Evolutionary conservation across 2,113 vertebrate genomes (phyloP), one percentile per base, ranked within the genome.

Genomic region (Athene noctua): DNA sequence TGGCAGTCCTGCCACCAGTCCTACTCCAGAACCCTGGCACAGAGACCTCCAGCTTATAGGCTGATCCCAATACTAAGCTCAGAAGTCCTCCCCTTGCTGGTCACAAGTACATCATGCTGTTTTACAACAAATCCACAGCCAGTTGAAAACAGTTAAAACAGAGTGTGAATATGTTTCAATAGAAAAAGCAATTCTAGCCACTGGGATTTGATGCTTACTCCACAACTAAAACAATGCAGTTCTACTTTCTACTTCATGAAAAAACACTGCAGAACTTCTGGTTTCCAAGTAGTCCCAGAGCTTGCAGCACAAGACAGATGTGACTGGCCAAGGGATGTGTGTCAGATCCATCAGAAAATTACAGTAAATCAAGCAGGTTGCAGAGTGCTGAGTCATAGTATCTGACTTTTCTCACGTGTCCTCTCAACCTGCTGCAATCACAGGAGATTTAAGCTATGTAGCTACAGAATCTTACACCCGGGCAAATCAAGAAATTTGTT

Each of bases 341-440:
- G 0, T 18, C 54, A 52, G 29, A 65, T 32, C 30, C 59, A 40
- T 5, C 78, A 84, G 68, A 5, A 78, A 40, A 46, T 49, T 32
- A 55, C 29, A 77, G 58, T 4, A 74, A 71, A 71, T 19, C 32
- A 72, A 23, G 42, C 25, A 65, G 65, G 32, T 49, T 78, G 54
- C 9, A 67, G n/a, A 3, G 25, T 19, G 4, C 2, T 0, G 8
- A 55, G 9, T 19, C 68, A 65, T 0, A 11, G 44, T 11, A 75
- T 26, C 42, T 32, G 10, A 54, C 18, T 20, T 15, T 88, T 27
- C 49, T 29, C 59, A 52, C 9, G 4, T 32, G 26, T 70, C 18
- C 51, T 30, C 72, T 80, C 52, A 79, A 46, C 20, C 26, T 77
- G 38, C n/a, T 59, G 62, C 83, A 85, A 12, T 18, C 65, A 77